phyloP scores from a whole-genome alignment of 2,888 invertebrate species.

The Neoaliturus tenellus region DNA sequence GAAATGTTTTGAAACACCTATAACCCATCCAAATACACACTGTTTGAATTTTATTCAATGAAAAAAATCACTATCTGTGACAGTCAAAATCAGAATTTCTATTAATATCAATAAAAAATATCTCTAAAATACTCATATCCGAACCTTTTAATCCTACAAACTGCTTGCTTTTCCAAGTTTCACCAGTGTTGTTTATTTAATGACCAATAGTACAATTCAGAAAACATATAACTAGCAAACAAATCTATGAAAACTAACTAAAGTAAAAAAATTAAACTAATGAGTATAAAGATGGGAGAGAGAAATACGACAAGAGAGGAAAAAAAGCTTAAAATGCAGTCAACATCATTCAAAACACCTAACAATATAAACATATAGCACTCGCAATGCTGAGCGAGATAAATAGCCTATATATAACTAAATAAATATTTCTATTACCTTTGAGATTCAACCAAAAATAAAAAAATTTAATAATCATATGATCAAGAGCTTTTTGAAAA shows the following conservation, averaged over 20 bases:
- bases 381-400: neutral
- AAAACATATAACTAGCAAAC: neutral
- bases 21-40: too few species aligned
- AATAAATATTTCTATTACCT: slow-evolving; percentile 43
- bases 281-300: slow-evolving; percentile 11
- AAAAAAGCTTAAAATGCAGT: neutral
- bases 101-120: too few species aligned
- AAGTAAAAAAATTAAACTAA: neutral
- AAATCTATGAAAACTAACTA: neutral
- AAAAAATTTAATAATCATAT: slow-evolving; percentile 23
- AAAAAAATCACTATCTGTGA: too few species aligned
- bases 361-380: slow-evolving; percentile 14
- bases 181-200: neutral
- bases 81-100: too few species aligned
- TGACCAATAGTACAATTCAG: neutral
- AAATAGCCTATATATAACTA: neutral
- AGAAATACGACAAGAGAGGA: neutral
- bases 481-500: slow-evolving; percentile 39
- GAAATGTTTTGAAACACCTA: too few species aligned
- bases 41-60: too few species aligned
- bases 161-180: neutral
- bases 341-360: slow-evolving; percentile 14
- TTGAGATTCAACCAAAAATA: slow-evolving; percentile 30
- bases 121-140: neutral
- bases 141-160: neutral